phyloP scores from a whole-genome alignment of 2,888 invertebrate genomes.

The Nymphalis c-album region DNA sequence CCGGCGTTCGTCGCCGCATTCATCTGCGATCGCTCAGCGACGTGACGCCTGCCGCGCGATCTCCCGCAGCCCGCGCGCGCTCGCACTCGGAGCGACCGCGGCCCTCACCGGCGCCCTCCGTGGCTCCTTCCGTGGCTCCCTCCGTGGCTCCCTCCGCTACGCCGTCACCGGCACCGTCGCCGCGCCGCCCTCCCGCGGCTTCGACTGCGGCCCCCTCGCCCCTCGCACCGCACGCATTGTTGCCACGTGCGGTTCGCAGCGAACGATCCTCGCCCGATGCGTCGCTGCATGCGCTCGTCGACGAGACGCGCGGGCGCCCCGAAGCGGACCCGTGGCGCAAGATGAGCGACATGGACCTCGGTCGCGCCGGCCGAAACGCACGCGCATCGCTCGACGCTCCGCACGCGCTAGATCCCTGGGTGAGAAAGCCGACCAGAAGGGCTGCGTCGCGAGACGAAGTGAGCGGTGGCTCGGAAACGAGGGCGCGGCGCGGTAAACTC shows the following conservation, averaged over 20 bases:
- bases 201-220: slow-evolving; percentile 46
- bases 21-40: slow-evolving; percentile 76
- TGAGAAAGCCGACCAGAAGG: slow-evolving; percentile 39
- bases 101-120: slow-evolving; percentile 51
- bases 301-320: slow-evolving; percentile 44
- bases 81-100: slow-evolving; percentile 71
- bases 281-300: slow-evolving; percentile 42
- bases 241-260: slow-evolving; percentile 40
- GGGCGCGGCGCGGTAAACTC: slow-evolving; percentile 36
- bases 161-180: slow-evolving; percentile 47
- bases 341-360: slow-evolving; percentile 61
- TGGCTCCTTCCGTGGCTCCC: slow-evolving; percentile 47
- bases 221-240: slow-evolving; percentile 40
- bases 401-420: slow-evolving; percentile 46
- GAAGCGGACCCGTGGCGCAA: slow-evolving; percentile 63
- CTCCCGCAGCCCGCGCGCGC: slow-evolving; percentile 63
- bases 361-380: slow-evolving; percentile 38
- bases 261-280: slow-evolving; percentile 41
- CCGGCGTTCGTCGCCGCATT: slow-evolving; percentile 60
- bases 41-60: slow-evolving; percentile 70
- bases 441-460: slow-evolving; percentile 43
- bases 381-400: slow-evolving; percentile 31
- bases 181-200: slow-evolving; percentile 43
- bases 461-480: slow-evolving; percentile 34
- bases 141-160: slow-evolving; percentile 48